Percentiles rank a stretch among this genome's conserved stretches.
Evolutionary conservation across 2,888 invertebrate genomes (phyloP).

Genomic region (Lasioglossum marginatum): DNA sequence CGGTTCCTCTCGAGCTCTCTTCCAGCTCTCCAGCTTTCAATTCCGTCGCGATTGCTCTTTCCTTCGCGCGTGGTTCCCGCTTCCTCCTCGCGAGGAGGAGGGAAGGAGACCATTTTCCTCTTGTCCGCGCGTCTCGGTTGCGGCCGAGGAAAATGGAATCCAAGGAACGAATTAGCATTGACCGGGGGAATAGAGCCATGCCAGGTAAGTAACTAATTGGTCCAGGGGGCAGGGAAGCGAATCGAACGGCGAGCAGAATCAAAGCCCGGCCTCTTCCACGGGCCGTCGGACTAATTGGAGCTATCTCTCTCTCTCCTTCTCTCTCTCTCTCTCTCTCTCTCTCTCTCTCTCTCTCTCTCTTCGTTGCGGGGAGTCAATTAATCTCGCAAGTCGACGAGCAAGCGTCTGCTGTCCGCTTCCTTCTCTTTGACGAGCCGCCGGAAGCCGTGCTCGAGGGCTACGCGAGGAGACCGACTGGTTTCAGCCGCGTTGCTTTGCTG

Average conservation of each 20-base stretch:
- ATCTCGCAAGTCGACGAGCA: constrained; percentile 20
- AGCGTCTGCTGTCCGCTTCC: constrained; percentile 5
- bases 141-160: not conserved
- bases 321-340: not conserved
- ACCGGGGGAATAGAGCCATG: constrained; percentile 1
- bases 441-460: not conserved
- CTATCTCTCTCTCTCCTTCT: not conserved
- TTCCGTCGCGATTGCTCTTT: not conserved
- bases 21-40: not conserved
- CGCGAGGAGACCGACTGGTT: not conserved
- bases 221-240: constrained; percentile 27
- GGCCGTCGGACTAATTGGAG: constrained; percentile 49
- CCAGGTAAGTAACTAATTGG: constrained; percentile 48
- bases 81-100: not conserved
- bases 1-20: not conserved
- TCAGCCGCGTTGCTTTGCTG: not conserved
- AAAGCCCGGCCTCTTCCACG: constrained; percentile 32
- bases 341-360: not conserved
- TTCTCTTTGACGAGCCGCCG: not conserved
- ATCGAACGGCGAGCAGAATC: constrained; percentile 45
- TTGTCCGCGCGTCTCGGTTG: not conserved
- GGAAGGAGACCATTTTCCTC: not conserved
- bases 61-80: not conserved
- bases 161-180: constrained; percentile 44
- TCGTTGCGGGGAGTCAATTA: constrained; percentile 55